Conservation (phyloP, 2,797 vertebrate genomes). For the Enteromius afrohamiltoni region DNA sequence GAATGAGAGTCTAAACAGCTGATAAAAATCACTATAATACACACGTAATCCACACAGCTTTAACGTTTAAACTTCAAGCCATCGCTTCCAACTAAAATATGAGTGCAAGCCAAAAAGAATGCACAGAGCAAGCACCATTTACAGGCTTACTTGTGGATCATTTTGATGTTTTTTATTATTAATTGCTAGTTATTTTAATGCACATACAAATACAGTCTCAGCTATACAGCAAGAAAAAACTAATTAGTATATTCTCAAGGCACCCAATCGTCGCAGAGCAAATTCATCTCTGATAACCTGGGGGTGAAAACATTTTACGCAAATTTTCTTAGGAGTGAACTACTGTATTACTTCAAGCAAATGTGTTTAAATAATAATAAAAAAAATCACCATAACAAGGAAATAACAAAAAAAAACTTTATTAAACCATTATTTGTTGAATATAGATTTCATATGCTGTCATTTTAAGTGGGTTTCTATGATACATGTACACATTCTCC, state of each 20-base stretch:
- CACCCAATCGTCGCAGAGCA: not conserved
- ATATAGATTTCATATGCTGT: constrained; percentile 86
- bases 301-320: not conserved
- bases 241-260: not conserved
- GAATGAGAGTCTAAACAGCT: not conserved
- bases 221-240: too few species aligned
- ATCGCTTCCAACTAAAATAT: not conserved
- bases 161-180: too few species aligned
- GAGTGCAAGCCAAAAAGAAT: not conserved
- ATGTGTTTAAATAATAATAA: not conserved
- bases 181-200: too few species aligned
- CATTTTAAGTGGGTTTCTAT: constrained; percentile 78
- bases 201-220: too few species aligned
- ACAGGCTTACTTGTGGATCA: not conserved
- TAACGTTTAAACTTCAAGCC: not conserved
- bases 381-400: not conserved
- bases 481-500: constrained; percentile 80
- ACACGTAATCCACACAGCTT: not conserved
- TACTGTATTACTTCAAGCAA: not conserved
- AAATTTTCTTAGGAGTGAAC: not conserved
- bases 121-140: not conserved
- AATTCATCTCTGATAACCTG: not conserved
- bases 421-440: constrained; percentile 85
- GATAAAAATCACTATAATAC: not conserved
- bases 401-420: constrained; percentile 72